These are phyloP conservation scores for Stylophora pistillata DNA, from an alignment of 64 coral and sea anemone species.

Conservation along the genomic window DNA sequence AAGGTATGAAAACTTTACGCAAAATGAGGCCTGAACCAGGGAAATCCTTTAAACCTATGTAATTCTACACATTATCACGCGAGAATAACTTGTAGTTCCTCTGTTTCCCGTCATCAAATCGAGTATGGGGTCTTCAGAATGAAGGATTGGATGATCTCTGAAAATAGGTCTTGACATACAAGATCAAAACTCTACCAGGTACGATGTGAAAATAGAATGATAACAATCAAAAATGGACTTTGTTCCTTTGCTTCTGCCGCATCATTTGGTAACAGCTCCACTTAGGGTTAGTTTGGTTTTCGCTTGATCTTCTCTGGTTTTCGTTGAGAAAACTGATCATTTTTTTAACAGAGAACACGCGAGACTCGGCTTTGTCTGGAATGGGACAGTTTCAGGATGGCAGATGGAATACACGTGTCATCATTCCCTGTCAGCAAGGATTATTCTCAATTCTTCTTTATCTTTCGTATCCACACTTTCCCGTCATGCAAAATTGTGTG, in stretches of 20 bases:
- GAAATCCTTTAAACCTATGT: not conserved
- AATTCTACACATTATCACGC: not conserved
- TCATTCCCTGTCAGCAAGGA: conserved; percentile 33
- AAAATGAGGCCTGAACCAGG: too few species aligned
- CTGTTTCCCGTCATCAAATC: not conserved
- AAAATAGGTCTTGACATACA: not conserved
- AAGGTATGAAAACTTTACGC: too few species aligned
- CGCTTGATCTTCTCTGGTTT: not conserved
- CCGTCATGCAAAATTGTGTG: conserved; percentile 37
- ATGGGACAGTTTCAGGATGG: not conserved
- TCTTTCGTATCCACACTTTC: conserved; percentile 3
- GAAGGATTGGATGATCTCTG: not conserved
- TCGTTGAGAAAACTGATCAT: not conserved
- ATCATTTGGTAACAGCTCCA: not conserved
- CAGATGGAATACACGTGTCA: conserved; percentile 39
- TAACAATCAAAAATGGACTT: not conserved
- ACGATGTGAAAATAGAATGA: not conserved
- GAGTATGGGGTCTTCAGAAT: not conserved
- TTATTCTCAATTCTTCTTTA: conserved; percentile 37
- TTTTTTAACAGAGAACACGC: not conserved
- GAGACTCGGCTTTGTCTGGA: not conserved
- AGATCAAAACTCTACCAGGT: not conserved
- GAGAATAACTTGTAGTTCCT: not conserved
- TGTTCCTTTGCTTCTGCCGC: not conserved
- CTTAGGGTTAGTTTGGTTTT: not conserved